Conservation (phyloP, 2,113 vertebrate genomes). For the Suricata suricatta region DNA sequence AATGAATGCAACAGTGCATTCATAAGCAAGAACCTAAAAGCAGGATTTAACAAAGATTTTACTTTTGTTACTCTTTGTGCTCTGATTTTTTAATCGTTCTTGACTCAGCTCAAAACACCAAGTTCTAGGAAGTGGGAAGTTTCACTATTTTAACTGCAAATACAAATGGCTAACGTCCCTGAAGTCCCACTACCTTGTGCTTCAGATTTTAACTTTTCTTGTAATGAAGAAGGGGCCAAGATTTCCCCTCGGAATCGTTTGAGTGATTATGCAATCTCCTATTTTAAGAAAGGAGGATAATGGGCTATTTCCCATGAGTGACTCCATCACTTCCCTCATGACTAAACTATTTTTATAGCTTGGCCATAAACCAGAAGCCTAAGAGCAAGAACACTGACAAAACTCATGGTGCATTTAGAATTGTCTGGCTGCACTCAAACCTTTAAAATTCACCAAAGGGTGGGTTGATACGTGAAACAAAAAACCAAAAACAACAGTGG, state of each 20-base stretch:
- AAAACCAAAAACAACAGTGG: neutral
- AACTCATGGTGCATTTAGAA: constrained; percentile 24
- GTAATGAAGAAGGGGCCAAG: neutral
- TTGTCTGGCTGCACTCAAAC: neutral
- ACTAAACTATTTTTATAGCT: constrained; percentile 73
- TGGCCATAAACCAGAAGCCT: constrained; percentile 57
- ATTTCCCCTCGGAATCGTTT: neutral
- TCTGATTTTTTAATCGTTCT: neutral
- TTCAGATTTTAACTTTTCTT: neutral
- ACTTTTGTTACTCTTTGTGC: neutral
- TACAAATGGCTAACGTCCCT: neutral
- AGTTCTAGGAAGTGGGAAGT: neutral
- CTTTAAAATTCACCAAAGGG: neutral
- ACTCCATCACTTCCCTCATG: constrained; percentile 61
- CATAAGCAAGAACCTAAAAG: neutral
- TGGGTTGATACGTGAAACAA: neutral
- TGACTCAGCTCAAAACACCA: constrained; percentile 9
- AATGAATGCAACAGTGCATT: neutral
- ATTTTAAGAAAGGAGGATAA: constrained; percentile 41
- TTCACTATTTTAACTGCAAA: neutral
- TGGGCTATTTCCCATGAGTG: constrained; percentile 41
- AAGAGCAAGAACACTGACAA: constrained; percentile 46
- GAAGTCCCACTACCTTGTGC: neutral
- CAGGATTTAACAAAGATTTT: constrained; percentile 5
- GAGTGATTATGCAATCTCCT: constrained; percentile 7